Evolutionary conservation across 2,888 invertebrate species (phyloP), one percentile per base, ranked within the genome.

Genomic region (Subacronicta megacephala): DNA sequence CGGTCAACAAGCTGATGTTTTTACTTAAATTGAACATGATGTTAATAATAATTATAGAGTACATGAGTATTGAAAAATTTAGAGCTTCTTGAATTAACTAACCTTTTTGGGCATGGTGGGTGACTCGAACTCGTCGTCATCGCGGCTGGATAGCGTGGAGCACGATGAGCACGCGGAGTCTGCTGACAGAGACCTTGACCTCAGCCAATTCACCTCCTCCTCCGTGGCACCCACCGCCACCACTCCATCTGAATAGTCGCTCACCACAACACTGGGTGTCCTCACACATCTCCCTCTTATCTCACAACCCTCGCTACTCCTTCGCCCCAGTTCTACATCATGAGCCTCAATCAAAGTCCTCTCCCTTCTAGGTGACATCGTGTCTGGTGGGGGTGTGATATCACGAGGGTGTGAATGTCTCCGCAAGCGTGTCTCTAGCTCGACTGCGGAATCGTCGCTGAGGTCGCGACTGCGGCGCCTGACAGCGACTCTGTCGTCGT

Each of bases 211-310:
- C 68, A 90, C 92, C 73, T 93, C 94, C 75, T 92, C 93, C 51
- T 88, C 88, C 0, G 93, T 92, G 3, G 93, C 93, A 3, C 94
- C 94, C 9, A 92, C 93, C 1, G 90, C 92, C 23, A 89, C 82
- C 1, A 89, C 82, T 0, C 92, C 97, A 79, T 97, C 97, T 0
- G 97, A 97, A 81, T 97, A 97, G 85, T 98, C 98, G 80, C 97
- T 97, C 37, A 98, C 97, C 3, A 98, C 97, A 41, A 98, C 97
- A 52, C 97, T 97, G 0, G 98, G 98, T 0, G 97, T 97, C 58
- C 97, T 92, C 87, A 97, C 97, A 77, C 96, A 97, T 78, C 93
- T 80, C 75, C 90, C 94, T 66, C 95, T 81, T 68, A 93, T 86
- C 78, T 92, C 91, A 64, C 89, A 82, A 71, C 95, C 94, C 71